A percentile compares a stretch with the other conserved stretches of the same genome.
These are phyloP conservation scores for Terrapene triunguis DNA, from an alignment of 2,113 vertebrate species.

Conservation along the genomic window DNA sequence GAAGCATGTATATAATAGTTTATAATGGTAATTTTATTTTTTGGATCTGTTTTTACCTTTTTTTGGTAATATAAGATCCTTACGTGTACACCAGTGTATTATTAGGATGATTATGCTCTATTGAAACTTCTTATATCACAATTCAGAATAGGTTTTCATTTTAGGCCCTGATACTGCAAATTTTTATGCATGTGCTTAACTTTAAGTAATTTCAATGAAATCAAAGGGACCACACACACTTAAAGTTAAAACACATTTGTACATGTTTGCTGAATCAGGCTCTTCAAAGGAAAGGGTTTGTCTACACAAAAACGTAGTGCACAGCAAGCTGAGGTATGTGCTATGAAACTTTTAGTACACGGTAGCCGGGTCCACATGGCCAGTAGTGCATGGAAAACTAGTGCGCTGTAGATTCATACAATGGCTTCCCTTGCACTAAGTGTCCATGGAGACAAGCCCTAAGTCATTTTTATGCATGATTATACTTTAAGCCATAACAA, in stretches of 20 bases:
- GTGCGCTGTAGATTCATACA: not conserved
- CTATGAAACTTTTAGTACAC: not conserved
- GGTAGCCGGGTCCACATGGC: not conserved
- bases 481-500: slow-evolving; percentile 50
- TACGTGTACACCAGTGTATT: not conserved
- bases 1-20: not conserved
- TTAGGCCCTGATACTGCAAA: not conserved
- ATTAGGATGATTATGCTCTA: not conserved
- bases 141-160: slow-evolving; percentile 25
- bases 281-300: not conserved
- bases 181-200: not conserved
- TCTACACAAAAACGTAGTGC: not conserved
- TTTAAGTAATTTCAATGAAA: not conserved
- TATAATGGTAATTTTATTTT: not conserved
- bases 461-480: slow-evolving; percentile 55
- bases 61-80: not conserved
- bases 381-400: not conserved
- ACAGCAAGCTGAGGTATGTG: not conserved
- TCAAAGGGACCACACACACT: not conserved
- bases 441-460: not conserved
- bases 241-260: slow-evolving; percentile 11
- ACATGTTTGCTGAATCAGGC: not conserved
- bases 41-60: not conserved
- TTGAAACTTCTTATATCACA: slow-evolving; percentile 43
- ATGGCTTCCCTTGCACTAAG: not conserved